Base-by-base conservation (phyloP, 2,888 invertebrate species). In the Drosophila tanythrix region DNA sequence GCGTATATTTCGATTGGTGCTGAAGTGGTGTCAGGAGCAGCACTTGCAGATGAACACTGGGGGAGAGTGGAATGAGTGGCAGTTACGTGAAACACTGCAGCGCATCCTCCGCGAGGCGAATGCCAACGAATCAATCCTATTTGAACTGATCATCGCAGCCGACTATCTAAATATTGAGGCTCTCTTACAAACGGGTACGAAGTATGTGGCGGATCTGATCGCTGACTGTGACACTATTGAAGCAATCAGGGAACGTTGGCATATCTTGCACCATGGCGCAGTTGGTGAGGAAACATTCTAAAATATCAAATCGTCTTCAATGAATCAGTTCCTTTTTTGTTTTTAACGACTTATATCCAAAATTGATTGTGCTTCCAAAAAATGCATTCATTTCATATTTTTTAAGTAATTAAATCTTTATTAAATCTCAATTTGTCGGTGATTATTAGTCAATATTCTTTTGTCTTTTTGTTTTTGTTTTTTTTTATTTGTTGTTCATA, bases 401-500 rank as follows among this genome's bases (percentile, higher is more conserved):
- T 87, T 76, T 76, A 87, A 89, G 85, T 87, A 87, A 87, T 89
- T 87, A 89, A 87, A 87, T 87, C 82, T 87, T 87, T 87, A 87
- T 87, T 87, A 87, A 87, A 89, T 87, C 88, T 87, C 85, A 86
- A 86, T 86, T 86, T 89, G 69, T 79, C 87, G 85, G 85, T 82
- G 81, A 89, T 89, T 90, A 88, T 90, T 80, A 87, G 90, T 86
- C 84, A 91, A 90, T 91, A 90, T 90, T 88, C 74, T 79, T 79
- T 75, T 66, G 53, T 76, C 55, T 58, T 71, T 65, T 68, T 59
- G n/a, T n/a, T 38, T 60, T 31, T 36, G 2, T 43, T 36, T 2
- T 35, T 53, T 33, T 68, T 29, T 66, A 53, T 46, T 61, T 65
- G 21, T 65, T 65, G 21, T 65, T 65, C 53, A 15, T 55, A 60